Evolutionary conservation across 2,888 invertebrate species (phyloP).

Genomic region (Gastracanthus pulcherrimus): DNA sequence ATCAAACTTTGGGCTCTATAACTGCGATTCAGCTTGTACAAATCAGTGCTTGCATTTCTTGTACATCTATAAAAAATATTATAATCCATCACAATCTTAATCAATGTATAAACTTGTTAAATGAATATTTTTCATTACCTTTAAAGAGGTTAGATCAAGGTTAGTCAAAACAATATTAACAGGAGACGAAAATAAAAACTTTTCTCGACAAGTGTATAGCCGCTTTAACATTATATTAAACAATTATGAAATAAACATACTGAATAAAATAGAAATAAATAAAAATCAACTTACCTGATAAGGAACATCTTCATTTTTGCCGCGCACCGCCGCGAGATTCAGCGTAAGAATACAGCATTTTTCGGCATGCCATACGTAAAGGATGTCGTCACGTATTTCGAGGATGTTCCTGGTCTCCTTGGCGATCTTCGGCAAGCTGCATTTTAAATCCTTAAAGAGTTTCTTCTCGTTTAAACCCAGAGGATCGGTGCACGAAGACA

Average conservation of each 20-base stretch:
- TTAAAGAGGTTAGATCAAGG: conserved; percentile 36
- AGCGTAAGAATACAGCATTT: conserved; percentile 83
- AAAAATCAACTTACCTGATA: conserved; percentile 79
- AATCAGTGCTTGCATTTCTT: not conserved
- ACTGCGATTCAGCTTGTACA: not conserved
- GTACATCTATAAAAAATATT: not conserved
- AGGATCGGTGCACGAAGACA: conserved; percentile 82
- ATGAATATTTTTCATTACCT: not conserved
- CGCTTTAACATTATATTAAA: not conserved
- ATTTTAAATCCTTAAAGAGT: conserved; percentile 81
- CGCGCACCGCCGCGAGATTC: conserved; percentile 80
- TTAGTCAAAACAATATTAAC: conserved; percentile 12
- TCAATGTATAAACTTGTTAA: not conserved
- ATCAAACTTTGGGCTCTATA: not conserved
- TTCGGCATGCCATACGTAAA: conserved; percentile 84
- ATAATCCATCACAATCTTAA: not conserved
- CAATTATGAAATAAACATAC: not conserved
- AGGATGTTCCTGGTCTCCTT: conserved; percentile 83
- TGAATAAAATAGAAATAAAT: not conserved
- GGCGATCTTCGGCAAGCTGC: conserved; percentile 79
- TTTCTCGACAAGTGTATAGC: not conserved
- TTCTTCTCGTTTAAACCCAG: conserved; percentile 81
- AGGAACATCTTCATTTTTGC: conserved; percentile 79
- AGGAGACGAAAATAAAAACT: not conserved
- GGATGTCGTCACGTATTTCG: conserved; percentile 83